Evolutionary conservation across 2,113 vertebrate species (phyloP).

Genomic region (Rhinolophus ferrumequinum): DNA sequence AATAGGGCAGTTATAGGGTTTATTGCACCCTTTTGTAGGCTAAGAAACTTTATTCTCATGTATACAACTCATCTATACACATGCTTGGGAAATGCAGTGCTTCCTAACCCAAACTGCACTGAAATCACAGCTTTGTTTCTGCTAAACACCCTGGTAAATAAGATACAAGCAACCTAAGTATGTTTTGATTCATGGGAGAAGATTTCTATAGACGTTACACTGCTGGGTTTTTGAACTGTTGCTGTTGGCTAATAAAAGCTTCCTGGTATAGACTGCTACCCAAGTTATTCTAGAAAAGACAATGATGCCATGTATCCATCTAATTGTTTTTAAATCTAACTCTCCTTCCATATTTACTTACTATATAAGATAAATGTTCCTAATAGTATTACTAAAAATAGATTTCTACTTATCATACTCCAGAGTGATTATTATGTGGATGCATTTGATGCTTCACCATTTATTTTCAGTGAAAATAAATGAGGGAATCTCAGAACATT

Average conservation of each 20-base stretch:
- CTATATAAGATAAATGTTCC: neutral
- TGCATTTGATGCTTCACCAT: neutral
- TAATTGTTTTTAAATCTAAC: neutral
- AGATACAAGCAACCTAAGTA: neutral
- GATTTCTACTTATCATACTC: neutral
- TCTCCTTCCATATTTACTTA: neutral
- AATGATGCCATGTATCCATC: neutral
- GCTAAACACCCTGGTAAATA: neutral
- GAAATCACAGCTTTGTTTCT: neutral
- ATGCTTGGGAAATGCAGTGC: neutral
- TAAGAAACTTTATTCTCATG: neutral
- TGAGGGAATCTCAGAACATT: neutral
- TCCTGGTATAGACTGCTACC: neutral
- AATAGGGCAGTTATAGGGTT: neutral
- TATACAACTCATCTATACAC: neutral
- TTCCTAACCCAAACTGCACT: neutral
- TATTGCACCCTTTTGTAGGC: neutral
- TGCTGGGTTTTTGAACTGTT: neutral
- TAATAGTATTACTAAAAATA: neutral
- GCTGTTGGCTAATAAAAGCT: neutral
- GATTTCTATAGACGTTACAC: neutral
- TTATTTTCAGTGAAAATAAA: constrained; percentile 55
- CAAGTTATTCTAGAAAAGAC: neutral
- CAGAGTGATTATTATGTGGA: neutral
- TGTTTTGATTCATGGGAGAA: neutral